Base-by-base conservation (phyloP, 2,113 vertebrate species). In the Nannospalax galili region DNA sequence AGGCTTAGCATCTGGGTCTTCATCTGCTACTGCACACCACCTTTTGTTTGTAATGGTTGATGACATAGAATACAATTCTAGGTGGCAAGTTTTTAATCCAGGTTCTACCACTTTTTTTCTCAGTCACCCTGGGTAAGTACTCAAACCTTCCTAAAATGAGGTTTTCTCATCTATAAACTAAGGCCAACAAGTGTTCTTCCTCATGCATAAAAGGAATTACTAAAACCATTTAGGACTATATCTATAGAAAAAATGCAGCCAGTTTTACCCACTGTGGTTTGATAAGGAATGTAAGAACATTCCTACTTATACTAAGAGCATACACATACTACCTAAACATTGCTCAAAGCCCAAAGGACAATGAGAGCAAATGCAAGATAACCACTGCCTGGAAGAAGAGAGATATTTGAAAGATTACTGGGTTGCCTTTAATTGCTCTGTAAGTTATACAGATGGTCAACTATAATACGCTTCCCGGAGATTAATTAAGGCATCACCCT, bases 11-110 rank as follows among this genome's bases (percentile, higher is more conserved):
- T 1, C 37, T 65, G 75, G 69, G 58, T 37, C 72, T 84, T 45
- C 37, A 82, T 2, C 45, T 1, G 2, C 35, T 65, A 62, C 0
- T 5, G 28, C 74, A 37, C 0, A 0, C 45, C 60, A 56, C 20
- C 37, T n/a, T 85, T 12, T 28, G 28, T 69, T 73, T 62, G 19
- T 28, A 52, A 37, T 16, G 28, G 80, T 17, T 92, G 20, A 52
- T 19, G 40, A 56, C 22, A 65, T 42, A 32, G 19, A 45, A 84
- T 75, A 35, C 89, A 35, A 87, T 85, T 7, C 15, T 12, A 79
- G 72, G 84, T 28, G 37, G 26, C 60, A 35, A 6, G 2, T 48
- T 82, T 52, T 67, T 30, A 93, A 87, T 70, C 42, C 42, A 84
- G 10, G 67, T 64, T 79, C 60, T 32, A 35, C 15, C 22, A 75